Evolutionary conservation across 2,888 invertebrate species (phyloP).

Genomic region (Leptura quadrifasciata): DNA sequence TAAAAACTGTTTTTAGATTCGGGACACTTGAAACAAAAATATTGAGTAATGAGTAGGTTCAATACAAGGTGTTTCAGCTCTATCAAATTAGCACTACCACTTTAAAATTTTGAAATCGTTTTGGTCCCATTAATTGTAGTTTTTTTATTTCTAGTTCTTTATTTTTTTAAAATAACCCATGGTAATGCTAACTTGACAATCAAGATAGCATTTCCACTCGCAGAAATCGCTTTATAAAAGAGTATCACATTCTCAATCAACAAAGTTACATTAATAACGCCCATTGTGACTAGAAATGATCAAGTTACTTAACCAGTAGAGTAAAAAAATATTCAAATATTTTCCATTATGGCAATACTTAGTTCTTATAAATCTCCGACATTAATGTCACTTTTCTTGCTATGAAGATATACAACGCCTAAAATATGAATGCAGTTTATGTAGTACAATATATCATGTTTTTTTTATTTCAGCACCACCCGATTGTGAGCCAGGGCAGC

Average conservation of each 20-base stretch:
- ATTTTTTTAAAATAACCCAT: no score
- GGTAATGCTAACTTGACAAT: no score
- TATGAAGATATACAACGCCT: slow-evolving; percentile 11
- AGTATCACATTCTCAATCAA: neutral
- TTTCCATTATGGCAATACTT: neutral
- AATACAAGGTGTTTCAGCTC: no score
- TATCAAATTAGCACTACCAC: no score
- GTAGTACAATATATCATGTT: slow-evolving; percentile 45
- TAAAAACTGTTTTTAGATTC: no score
- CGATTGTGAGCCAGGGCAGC: slow-evolving; percentile 93
- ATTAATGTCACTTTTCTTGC: slow-evolving; percentile 22
- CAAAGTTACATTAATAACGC: neutral
- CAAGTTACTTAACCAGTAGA: neutral
- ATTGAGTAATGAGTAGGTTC: no score
- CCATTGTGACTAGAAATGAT: neutral
- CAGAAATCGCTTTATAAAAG: no score
- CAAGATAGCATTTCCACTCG: no score
- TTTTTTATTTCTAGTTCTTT: no score
- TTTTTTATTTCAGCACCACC: slow-evolving; percentile 86
- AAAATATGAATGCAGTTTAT: slow-evolving; percentile 35
- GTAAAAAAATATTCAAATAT: neutral
- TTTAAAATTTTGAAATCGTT: no score
- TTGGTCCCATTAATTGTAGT: no score
- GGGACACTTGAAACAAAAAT: no score
- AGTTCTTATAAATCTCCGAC: neutral